Percentiles rank a stretch among this genome's conserved stretches.
Evolutionary conservation across 2,113 vertebrate species (phyloP).

Genomic region (Neotoma lepida): DNA sequence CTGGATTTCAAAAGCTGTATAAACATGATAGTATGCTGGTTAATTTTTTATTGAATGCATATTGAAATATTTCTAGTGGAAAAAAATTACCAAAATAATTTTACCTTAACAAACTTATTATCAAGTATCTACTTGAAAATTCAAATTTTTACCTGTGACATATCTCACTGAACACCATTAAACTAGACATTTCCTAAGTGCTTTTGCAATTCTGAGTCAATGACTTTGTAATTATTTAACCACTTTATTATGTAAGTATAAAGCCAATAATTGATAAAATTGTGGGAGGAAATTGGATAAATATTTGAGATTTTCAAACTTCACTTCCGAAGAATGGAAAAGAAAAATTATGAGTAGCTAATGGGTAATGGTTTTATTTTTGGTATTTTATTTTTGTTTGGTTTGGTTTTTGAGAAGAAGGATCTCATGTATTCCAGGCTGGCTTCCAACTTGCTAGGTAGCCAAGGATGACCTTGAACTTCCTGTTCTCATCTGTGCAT

Average conservation of each 20-base stretch:
- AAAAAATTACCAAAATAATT: background rate
- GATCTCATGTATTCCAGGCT: background rate
- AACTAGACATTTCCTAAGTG: constrained; percentile 8
- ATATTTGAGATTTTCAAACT: constrained; percentile 26
- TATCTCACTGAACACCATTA: constrained; percentile 6
- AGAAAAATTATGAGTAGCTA: background rate
- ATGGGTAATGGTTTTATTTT: background rate
- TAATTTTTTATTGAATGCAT: constrained; percentile 10
- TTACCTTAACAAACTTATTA: background rate
- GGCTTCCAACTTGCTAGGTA: background rate
- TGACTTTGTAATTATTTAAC: background rate
- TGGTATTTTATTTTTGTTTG: background rate
- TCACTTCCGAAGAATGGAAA: constrained; percentile 12
- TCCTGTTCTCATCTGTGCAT: background rate
- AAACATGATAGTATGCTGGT: background rate
- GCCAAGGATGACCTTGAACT: background rate
- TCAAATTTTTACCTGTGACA: background rate
- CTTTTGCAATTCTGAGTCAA: background rate
- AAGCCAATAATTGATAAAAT: constrained; percentile 36
- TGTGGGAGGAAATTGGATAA: background rate
- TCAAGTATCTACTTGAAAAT: constrained; percentile 17
- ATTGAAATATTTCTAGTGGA: constrained; percentile 4
- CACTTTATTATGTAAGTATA: background rate
- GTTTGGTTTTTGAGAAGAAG: background rate
- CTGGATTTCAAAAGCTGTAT: constrained; percentile 26